Evolutionary conservation across 2,888 invertebrate species (phyloP).

Genomic region (Lottia gigantea): DNA sequence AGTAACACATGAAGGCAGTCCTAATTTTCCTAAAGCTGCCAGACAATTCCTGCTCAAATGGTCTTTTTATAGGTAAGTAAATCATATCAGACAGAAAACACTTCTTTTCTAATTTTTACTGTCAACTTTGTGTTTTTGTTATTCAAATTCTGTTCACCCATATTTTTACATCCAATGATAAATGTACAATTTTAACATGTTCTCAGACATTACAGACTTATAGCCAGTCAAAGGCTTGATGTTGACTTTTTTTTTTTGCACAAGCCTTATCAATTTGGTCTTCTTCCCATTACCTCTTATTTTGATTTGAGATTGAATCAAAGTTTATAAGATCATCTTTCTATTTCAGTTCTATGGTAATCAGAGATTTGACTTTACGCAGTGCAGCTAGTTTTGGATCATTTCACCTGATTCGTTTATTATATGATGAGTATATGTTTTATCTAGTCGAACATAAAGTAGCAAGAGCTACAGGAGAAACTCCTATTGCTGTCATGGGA

Average conservation of each 20-base stretch:
- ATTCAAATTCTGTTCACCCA: too few relatives aligned
- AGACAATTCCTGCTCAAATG: conserved; percentile 95
- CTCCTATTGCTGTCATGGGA: conserved; percentile 93
- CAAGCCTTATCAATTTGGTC: too few relatives aligned
- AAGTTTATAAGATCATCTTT: neutral
- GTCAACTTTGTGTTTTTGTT: too few relatives aligned
- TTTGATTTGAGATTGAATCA: neutral
- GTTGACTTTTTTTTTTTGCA: too few relatives aligned
- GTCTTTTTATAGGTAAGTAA: conserved; percentile 90
- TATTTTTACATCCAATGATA: too few relatives aligned
- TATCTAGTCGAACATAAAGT: conserved; percentile 97
- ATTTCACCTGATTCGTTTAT: conserved; percentile 95
- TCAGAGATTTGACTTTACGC: conserved; percentile 92
- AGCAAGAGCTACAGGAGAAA: conserved; percentile 87
- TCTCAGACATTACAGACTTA: too few relatives aligned
- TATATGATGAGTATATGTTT: conserved; percentile 99
- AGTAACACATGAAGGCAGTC: conserved; percentile 82
- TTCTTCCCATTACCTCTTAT: too few relatives aligned
- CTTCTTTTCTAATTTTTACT: too few relatives aligned
- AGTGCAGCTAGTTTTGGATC: conserved; percentile 99
- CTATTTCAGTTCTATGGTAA: conserved; percentile 88
- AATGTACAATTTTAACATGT: too few relatives aligned
- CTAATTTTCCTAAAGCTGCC: conserved; percentile 66
- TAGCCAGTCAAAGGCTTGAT: too few relatives aligned
- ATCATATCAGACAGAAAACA: too few relatives aligned